A percentile compares a stretch with the other conserved stretches of the same genome.
These are phyloP conservation scores for Probosciger aterrimus DNA, from an alignment of 2,113 vertebrate genomes.

Conservation along the genomic window DNA sequence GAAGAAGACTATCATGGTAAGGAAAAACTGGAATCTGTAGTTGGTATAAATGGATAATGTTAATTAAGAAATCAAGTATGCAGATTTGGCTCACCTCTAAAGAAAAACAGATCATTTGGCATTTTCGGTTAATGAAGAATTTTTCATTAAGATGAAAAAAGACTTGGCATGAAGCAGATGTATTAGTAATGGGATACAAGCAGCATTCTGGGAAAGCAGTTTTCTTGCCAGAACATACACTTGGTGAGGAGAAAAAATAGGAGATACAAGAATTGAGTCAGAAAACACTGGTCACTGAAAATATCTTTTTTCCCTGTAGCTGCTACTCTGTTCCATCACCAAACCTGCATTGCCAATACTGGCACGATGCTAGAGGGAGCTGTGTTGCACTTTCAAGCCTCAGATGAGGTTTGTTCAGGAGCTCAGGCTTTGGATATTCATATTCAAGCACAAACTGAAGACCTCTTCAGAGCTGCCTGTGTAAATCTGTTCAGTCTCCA, in stretches of 20 bases:
- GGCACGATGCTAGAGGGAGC: not conserved
- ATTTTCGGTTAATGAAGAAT: not conserved
- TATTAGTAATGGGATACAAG: not conserved
- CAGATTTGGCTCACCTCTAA: not conserved
- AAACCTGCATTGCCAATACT: not conserved
- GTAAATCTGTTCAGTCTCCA: not conserved
- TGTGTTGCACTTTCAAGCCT: not conserved
- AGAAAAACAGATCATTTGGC: not conserved
- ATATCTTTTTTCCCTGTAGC: not conserved
- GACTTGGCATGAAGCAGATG: not conserved
- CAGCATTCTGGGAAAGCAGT: not conserved
- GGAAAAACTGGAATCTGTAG: not conserved
- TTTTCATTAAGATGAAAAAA: not conserved
- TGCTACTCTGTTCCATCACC: not conserved
- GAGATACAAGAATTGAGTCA: not conserved
- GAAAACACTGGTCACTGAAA: not conserved
- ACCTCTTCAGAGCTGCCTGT: accelerated
- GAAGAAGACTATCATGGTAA: not conserved
- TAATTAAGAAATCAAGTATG: not conserved
- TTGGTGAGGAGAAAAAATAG: not conserved
- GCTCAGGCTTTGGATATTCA: not conserved
- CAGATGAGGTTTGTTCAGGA: not conserved
- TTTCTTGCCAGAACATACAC: not conserved
- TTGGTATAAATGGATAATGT: not conserved
- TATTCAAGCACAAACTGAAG: not conserved